These are phyloP conservation scores for Mohoua ochrocephala DNA, from an alignment of 2,113 vertebrate species.

Conservation along the genomic window DNA sequence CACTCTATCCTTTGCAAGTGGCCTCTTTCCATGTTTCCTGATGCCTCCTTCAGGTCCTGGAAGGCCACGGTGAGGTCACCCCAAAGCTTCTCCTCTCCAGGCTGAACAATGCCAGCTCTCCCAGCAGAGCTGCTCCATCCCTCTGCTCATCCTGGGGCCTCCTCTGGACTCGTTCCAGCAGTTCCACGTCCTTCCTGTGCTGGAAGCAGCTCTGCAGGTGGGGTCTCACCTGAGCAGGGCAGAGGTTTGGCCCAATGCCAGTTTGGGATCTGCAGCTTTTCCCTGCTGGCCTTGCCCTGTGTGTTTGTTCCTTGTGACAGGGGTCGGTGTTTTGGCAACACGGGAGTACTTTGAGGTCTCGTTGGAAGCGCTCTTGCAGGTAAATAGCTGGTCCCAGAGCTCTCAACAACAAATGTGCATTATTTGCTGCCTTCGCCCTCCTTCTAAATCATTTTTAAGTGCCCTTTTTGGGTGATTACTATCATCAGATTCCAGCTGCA, in stretches of 20 bases:
- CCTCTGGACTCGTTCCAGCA: neutral
- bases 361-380: neutral
- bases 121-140: neutral
- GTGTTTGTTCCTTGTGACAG: neutral
- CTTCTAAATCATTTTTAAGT: neutral
- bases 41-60: neutral
- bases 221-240: neutral
- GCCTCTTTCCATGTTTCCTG: neutral
- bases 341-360: neutral
- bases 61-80: neutral
- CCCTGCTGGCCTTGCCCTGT: neutral
- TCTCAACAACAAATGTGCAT: neutral
- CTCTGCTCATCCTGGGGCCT: neutral
- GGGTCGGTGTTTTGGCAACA: neutral
- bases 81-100: neutral
- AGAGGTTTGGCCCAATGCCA: neutral
- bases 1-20: neutral
- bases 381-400: neutral
- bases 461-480: neutral
- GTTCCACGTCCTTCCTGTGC: neutral
- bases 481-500: conserved; percentile 13
- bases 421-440: neutral
- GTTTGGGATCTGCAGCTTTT: neutral
- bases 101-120: neutral
- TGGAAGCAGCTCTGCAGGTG: neutral